These are phyloP conservation scores for Salpingus planirostris DNA, from an alignment of 2,888 invertebrate genomes.

Conservation along the genomic window DNA sequence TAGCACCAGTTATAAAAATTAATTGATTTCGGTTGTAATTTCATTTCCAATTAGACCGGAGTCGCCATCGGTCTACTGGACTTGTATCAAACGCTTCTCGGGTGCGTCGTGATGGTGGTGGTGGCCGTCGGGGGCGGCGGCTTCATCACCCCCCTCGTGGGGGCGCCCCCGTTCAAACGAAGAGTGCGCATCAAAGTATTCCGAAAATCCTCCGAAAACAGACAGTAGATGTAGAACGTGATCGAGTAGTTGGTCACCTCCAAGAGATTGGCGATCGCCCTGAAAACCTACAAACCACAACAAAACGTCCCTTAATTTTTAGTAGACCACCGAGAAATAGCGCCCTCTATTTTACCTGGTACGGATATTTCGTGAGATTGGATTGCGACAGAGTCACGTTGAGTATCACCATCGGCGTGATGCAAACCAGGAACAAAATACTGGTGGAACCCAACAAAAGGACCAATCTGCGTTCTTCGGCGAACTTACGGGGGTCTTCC, in stretches of 20 bases:
- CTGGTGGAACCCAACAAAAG: conserved; percentile 58
- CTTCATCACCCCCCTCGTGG: conserved; percentile 30
- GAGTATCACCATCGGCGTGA: conserved; percentile 62
- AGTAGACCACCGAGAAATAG: not conserved
- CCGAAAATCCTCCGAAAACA: conserved; percentile 69
- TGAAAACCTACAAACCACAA: conserved; percentile 54
- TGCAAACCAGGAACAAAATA: conserved; percentile 58
- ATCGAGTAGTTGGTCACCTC: conserved; percentile 70
- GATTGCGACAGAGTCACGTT: conserved; percentile 58
- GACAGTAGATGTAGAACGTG: conserved; percentile 71
- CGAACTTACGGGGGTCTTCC: conserved; percentile 56
- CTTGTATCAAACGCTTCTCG: conserved; percentile 38
- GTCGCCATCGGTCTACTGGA: conserved; percentile 23
- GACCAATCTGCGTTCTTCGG: conserved; percentile 58
- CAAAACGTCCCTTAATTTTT: no score
- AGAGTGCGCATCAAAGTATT: conserved; percentile 58
- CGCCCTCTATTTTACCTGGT: conserved; percentile 52
- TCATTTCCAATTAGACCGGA: conserved; percentile 18
- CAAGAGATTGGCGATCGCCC: conserved; percentile 61
- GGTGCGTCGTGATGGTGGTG: conserved; percentile 38
- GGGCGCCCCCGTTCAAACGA: conserved; percentile 46
- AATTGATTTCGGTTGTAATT: conserved; percentile 11
- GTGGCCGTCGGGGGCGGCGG: conserved; percentile 35
- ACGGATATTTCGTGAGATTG: conserved; percentile 52
- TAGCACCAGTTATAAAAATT: conserved; percentile 11